phyloP scores from a whole-genome alignment of 2,888 invertebrate species.

The Drosophila flavopinicola region DNA sequence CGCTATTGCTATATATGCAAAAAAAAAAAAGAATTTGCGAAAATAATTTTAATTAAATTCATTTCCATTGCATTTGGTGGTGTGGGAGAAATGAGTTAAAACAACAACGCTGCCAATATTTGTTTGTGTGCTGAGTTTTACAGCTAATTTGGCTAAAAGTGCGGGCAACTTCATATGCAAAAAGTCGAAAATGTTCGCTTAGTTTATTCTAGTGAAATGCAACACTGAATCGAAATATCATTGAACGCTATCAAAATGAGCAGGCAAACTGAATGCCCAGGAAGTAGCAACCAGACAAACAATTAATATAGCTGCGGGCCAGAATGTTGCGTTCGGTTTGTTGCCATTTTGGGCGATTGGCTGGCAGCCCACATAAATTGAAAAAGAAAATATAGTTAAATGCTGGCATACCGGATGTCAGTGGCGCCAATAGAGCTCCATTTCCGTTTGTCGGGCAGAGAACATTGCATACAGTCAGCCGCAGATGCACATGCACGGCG shows the following conservation, averaged over 20 bases:
- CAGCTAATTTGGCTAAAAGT: slow-evolving; percentile 38
- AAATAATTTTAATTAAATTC: slow-evolving; percentile 35
- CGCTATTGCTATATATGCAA: slow-evolving; percentile 10
- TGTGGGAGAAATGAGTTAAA: slow-evolving; percentile 15
- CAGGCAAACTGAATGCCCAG: neutral
- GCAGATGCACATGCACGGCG: slow-evolving; percentile 41
- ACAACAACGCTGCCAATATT: slow-evolving; percentile 21
- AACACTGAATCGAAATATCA: slow-evolving; percentile 20
- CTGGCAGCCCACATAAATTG: neutral
- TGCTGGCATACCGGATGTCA: slow-evolving; percentile 32
- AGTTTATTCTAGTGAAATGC: slow-evolving; percentile 20
- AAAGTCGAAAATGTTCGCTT: slow-evolving; percentile 9
- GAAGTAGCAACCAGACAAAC: slow-evolving; percentile 28
- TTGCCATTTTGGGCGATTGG: slow-evolving; percentile 6
- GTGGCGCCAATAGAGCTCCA: slow-evolving; percentile 41
- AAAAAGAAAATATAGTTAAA: slow-evolving; percentile 14
- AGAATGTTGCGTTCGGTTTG: slow-evolving; percentile 3
- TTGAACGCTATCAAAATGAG: slow-evolving; percentile 35
- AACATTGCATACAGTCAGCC: slow-evolving; percentile 31
- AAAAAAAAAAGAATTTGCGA: slow-evolving; percentile 12
- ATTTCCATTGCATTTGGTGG: slow-evolving; percentile 24
- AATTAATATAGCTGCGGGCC: slow-evolving; percentile 42
- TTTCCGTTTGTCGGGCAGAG: slow-evolving; percentile 29
- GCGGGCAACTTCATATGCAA: slow-evolving; percentile 7
- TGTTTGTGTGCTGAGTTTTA: slow-evolving; percentile 18